Percentiles rank a stretch among this genome's conserved stretches.
Conservation (phyloP, 2,113 vertebrate species). For the Tetraodon nigroviridis region DNA sequence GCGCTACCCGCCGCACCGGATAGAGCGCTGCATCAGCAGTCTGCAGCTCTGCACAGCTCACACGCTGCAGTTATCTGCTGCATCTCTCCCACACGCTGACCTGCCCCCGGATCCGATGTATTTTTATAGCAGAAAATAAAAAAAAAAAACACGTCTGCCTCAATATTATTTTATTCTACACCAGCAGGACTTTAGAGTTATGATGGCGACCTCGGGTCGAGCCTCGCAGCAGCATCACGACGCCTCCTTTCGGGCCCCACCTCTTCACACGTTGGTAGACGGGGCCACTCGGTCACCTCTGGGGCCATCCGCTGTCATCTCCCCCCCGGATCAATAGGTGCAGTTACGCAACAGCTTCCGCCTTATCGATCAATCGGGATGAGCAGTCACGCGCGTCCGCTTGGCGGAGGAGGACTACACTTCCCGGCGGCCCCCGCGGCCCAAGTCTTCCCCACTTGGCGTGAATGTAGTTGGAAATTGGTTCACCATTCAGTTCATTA, state of each 20-base stretch:
- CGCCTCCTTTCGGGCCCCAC: constrained; percentile 19
- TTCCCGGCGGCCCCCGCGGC: constrained; percentile 65
- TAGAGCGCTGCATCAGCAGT: constrained; percentile 7
- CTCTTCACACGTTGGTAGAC: constrained; percentile 8
- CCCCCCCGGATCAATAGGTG: constrained; percentile 40
- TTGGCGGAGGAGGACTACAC: constrained; percentile 60
- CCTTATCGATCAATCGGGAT: constrained; percentile 59
- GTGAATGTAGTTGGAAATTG: constrained; percentile 40
- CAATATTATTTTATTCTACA: too few relatives aligned
- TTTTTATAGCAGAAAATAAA: too few relatives aligned
- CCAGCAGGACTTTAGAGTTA: too few relatives aligned
- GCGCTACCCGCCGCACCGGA: constrained; percentile 6
- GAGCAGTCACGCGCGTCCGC: constrained; percentile 58
- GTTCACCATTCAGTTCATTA: constrained; percentile 58
- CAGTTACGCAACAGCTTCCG: constrained; percentile 52
- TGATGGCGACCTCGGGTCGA: too few relatives aligned
- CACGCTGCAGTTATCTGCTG: not conserved
- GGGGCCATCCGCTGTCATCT: constrained; percentile 24
- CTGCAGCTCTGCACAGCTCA: not conserved
- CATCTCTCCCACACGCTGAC: too few relatives aligned
- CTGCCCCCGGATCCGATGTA: too few relatives aligned
- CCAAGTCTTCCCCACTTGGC: constrained; percentile 19
- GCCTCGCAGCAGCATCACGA: not conserved
- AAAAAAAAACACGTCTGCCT: too few relatives aligned
- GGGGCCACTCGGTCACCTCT: constrained; percentile 1